Conservation (phyloP, 2,797 vertebrate species). For the Centroberyx gerrardi region DNA sequence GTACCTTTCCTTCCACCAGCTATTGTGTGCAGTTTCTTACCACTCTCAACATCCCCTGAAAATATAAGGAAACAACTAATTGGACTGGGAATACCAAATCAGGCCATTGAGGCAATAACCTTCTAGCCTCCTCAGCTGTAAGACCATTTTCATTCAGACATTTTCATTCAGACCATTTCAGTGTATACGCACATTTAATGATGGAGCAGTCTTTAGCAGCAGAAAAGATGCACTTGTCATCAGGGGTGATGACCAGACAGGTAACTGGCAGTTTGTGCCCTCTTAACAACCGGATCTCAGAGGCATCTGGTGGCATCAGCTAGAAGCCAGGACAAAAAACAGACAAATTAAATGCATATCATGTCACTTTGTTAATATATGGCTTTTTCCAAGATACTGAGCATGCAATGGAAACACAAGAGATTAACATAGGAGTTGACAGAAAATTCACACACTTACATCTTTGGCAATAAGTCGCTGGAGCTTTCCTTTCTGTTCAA, state of each 20-base stretch:
- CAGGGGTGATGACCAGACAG: conserved; percentile 92
- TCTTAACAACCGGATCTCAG: conserved; percentile 89
- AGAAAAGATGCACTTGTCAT: conserved; percentile 93
- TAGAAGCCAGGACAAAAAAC: conserved; percentile 60
- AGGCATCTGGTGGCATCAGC: conserved; percentile 88
- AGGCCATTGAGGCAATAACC: not conserved
- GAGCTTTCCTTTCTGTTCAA: conserved; percentile 95
- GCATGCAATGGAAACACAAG: not conserved
- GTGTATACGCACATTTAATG: conserved; percentile 92
- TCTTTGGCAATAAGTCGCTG: conserved; percentile 92
- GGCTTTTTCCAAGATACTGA: not conserved
- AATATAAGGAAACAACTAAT: conserved; percentile 3
- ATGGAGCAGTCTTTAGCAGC: conserved; percentile 95
- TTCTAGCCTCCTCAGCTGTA: not conserved
- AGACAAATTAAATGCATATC: not conserved
- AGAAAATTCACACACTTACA: conserved; percentile 81
- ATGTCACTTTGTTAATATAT: not conserved
- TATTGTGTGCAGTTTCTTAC: conserved; percentile 91
- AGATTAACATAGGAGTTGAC: not conserved
- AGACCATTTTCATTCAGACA: not conserved
- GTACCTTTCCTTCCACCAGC: conserved; percentile 90
- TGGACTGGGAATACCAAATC: not conserved
- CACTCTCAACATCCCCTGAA: conserved; percentile 92
- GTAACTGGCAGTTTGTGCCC: conserved; percentile 96
- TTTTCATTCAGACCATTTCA: too few species aligned